phyloP scores from a whole-genome alignment of 1,140 invertebrate genomes.

The Uloborus diversus region DNA sequence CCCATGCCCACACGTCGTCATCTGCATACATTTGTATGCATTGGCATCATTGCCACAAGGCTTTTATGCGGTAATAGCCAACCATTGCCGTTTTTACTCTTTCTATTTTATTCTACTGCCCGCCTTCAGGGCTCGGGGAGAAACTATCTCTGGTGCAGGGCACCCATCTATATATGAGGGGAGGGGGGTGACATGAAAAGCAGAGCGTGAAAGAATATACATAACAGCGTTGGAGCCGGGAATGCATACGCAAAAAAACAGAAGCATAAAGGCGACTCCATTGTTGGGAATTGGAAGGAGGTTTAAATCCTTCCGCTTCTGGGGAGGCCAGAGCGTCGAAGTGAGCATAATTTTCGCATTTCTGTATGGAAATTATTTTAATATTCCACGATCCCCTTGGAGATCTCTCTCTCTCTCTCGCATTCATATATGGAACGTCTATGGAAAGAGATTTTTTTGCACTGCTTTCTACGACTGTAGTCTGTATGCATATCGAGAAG shows the following conservation, averaged over 20 bases:
- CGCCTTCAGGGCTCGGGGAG: too few relatives aligned
- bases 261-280: background rate
- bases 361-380: slow-evolving; percentile 55
- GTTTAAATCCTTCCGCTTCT: slow-evolving; percentile 22
- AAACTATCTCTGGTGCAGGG: too few relatives aligned
- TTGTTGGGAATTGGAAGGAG: slow-evolving; percentile 41
- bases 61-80: slow-evolving; percentile 51
- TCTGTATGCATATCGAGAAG: background rate
- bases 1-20: background rate
- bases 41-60: slow-evolving; percentile 16
- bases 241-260: background rate
- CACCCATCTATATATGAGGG: too few relatives aligned
- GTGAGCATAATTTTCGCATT: slow-evolving; percentile 53
- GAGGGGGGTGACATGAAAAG: too few relatives aligned
- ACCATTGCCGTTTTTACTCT: background rate
- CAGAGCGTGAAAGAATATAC: too few relatives aligned
- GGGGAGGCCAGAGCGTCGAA: slow-evolving; percentile 15
- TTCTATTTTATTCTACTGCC: background rate
- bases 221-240: slow-evolving; percentile 3
- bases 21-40: slow-evolving; percentile 56
- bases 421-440: slow-evolving; percentile 35
- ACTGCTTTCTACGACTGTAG: too few relatives aligned
- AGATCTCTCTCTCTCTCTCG: too few relatives aligned
- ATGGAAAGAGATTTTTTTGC: slow-evolving; percentile 30
- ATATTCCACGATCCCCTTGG: slow-evolving; percentile 37